Percentiles rank a stretch among this genome's conserved stretches.
These are phyloP conservation scores for Halisarca cf. caerulea DNA, from an alignment of 37 sponge, comb jelly and placozoan genomes.

Conservation along the genomic window DNA sequence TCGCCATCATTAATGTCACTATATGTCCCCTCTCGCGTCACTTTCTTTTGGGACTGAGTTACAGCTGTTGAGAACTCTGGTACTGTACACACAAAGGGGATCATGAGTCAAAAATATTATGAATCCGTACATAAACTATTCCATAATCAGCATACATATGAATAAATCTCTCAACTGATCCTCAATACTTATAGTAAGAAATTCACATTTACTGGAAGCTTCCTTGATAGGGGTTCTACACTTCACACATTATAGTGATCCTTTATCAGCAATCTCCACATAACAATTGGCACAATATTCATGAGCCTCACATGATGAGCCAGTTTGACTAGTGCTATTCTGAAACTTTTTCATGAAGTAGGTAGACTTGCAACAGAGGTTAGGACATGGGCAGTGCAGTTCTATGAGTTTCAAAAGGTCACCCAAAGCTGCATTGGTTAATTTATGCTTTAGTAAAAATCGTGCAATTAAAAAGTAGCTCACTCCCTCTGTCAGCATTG, in stretches of 20 bases:
- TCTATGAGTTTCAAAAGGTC: conserved; percentile 28
- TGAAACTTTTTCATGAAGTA: conserved; percentile 22
- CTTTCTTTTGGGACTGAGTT: too few relatives aligned
- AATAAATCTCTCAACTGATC: conserved; percentile 25
- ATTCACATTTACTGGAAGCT: not conserved
- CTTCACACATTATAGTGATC: too few relatives aligned
- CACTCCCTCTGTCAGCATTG: not conserved
- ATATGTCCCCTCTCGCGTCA: too few relatives aligned
- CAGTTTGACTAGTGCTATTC: not conserved
- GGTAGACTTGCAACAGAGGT: conserved; percentile 13
- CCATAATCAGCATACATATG: too few relatives aligned
- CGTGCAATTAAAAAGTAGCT: conserved; percentile 18
- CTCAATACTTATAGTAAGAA: conserved; percentile 32
- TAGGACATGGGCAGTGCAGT: conserved; percentile 13
- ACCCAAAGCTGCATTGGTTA: conserved; percentile 32
- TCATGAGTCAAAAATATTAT: too few relatives aligned
- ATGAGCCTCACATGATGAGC: conserved; percentile 6
- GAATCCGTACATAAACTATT: too few relatives aligned
- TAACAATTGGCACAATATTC: conserved; percentile 5
- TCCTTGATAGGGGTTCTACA: too few relatives aligned
- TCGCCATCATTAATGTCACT: not conserved
- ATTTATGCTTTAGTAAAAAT: conserved; percentile 24
- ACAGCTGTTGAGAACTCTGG: too few relatives aligned
- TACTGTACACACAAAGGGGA: too few relatives aligned
- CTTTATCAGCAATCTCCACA: too few relatives aligned